Evolutionary conservation across 2,113 vertebrate genomes (phyloP), one percentile per base, ranked within the genome.

Genomic region (Climacteris rufus): DNA sequence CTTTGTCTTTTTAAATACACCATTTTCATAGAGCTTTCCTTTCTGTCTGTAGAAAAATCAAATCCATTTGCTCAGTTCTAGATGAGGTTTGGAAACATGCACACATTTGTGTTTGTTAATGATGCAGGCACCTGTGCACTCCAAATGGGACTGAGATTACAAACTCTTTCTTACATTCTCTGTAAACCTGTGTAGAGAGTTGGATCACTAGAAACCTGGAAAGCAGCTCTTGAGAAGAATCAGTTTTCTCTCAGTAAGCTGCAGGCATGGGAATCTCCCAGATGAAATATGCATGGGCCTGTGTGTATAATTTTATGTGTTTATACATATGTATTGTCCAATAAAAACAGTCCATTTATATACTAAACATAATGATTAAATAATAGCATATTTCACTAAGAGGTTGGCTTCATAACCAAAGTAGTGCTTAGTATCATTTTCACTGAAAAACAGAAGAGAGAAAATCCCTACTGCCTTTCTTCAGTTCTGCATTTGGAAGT

Each of bases 271-370:
- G 83, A 92, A 80, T 94, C 85, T 94, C 87, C 83, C 64, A 74
- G 56, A 90, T 74, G 68, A 96, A 96, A 94, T 89, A 90, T 50
- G 60, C 59, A 83, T 50, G 68, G 39, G 35, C 70, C 44, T 72
- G 45, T 25, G 56, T 65, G 86, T 84, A 63, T 90, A 90, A 77
- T 90, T 94, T 92, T 53, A 75, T 72, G 75, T 91, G 83, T 95
- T 93, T 90, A 88, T 80, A 92, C 33, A 54, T 71, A 87, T 27
- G 68, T 56, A 70, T 57, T 94, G 83, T 90, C 93, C 91, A 92
- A 71, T 89, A 86, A 96, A 96, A 96, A 63, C 71, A 92, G 52
- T 83, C 52, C 56, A 78, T 81, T 90, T 92, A 88, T 88, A 90
- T 76, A 89, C 83, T 86, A 93, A 94, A 80, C 54, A 74, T 53